Evolutionary conservation across 2,888 invertebrate genomes (phyloP), one percentile per base, ranked within the genome.

Genomic region (Nasonovia ribisnigri): DNA sequence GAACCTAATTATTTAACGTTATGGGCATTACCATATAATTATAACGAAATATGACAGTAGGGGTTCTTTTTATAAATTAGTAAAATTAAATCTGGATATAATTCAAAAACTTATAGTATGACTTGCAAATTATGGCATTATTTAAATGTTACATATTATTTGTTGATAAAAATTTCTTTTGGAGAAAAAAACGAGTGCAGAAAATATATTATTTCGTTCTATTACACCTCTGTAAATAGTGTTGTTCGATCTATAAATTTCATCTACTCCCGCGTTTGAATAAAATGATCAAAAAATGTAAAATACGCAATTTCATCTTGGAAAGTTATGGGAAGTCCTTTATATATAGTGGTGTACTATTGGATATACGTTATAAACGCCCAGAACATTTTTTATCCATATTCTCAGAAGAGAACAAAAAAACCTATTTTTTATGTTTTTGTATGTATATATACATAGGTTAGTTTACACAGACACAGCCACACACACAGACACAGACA

Each of bases 301-400:
- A 46, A 86, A 29, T 86, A 86, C 29, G 16, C 86, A 29, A 86
- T 46, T 29, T 86, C 29, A n/a, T 86, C 26, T 86, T 86, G 43
- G n/a, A 86, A 86, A 46, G 29, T 46, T 86, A 86, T 46, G n/a
- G 26, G 46, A 29, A 86, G 29, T 46, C 43, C 13, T 86, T 86
- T 86, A 43, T 77, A 43, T 77, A 77, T 77, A 77, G 77, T 36
- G 20, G 20, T 77, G 8, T 77, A 77, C 36, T 8, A 77, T 77
- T 77, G 77, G 77, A 77, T 77, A 77, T 77, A 77, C 67, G 77
- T 77, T 77, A 77, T 77, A 77, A 77, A 77, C 77, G 77, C 77
- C 77, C 77, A 77, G 77, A 77, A 77, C 36, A 77, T 77, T 77
- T 77, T 36, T 77, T 77, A 77, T 77, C 77, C 36, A 77, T 77